Base-by-base conservation (phyloP, 2,888 invertebrate genomes). In the Dorcus hopei region DNA sequence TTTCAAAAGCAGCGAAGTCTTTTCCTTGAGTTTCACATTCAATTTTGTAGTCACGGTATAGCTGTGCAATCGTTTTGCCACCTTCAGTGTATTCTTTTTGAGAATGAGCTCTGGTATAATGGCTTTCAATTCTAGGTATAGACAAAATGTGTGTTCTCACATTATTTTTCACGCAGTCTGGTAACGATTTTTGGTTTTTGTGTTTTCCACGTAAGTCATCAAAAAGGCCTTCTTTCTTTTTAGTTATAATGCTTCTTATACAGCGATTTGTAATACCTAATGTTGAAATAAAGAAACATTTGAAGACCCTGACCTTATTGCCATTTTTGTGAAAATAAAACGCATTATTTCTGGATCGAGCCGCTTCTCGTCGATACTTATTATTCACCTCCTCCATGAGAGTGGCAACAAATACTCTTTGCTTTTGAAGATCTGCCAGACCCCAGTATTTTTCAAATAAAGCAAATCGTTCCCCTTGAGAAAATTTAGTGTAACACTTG, bases 101-200 rank as follows among this genome's bases (percentile, higher is more conserved):
- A 41, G 71, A 70, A 39, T 65, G 61, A 47, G 61, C 64, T 55
- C 71, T 59, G 16, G 68, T 54, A 58, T 72, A 73, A 58, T 72
- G 71, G 51, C 69, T 69, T 52, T 70, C 70, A 59, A 70, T 58
- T 56, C 63, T 63, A 47, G 68, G 65, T 48, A 68, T 66, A 19
- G 64, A 67, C 57, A 71, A 66, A 42, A 71, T 74, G 58, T 70
- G 71, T 42, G 66, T 58, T 49, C 65, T 59, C 19, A 69, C n/a
- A n/a, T n/a, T n/a, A n/a, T n/a, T n/a, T n/a, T n/a, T n/a, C n/a
- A n/a, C n/a, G n/a, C 63, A 50, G 65, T 61, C 49, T 66, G 57
- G 55, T 65, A 54, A 52, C 70, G 57, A 61, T 70, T 68, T 52
- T 63, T 68, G 65, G 16, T 68, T 66, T 4, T 60, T 62, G 59